Conservation (phyloP, 2,888 invertebrate species). For the Sinohyriopsis cumingii region DNA sequence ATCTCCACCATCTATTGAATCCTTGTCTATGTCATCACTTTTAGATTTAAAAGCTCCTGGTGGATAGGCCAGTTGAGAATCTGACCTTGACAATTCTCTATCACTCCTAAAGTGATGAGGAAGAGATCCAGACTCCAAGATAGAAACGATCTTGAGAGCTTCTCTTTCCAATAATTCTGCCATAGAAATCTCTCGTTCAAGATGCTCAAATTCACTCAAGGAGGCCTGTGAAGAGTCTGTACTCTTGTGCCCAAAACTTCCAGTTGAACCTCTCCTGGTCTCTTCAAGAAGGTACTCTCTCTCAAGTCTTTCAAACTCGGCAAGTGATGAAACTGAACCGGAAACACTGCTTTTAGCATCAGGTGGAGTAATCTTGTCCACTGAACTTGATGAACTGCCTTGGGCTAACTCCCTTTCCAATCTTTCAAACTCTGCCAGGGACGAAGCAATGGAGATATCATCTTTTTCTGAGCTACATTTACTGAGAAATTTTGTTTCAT, state of each 20-base stretch:
- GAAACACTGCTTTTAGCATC: constrained; percentile 57
- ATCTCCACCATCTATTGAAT: constrained; percentile 59
- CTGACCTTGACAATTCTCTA: constrained; percentile 20
- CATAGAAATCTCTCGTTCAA: constrained; percentile 63
- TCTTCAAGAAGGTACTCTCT: constrained; percentile 76
- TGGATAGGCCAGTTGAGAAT: constrained; percentile 31
- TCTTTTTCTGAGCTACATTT: constrained; percentile 85
- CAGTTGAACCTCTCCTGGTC: constrained; percentile 68
- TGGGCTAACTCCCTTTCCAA: constrained; percentile 84
- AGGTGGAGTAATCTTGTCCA: constrained; percentile 74
- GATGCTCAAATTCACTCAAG: constrained; percentile 67
- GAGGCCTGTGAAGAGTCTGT: constrained; percentile 67
- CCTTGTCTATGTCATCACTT: constrained; percentile 51
- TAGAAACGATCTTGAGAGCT: constrained; percentile 69
- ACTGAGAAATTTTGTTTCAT: constrained; percentile 59
- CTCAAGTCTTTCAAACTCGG: constrained; percentile 94
- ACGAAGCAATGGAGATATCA: constrained; percentile 90
- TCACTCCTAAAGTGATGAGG: constrained; percentile 39
- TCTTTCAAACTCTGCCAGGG: constrained; percentile 92
- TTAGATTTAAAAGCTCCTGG: constrained; percentile 18
- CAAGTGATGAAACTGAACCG: constrained; percentile 78
- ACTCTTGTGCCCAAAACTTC: constrained; percentile 56
- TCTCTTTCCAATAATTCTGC: constrained; percentile 68
- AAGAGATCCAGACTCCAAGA: constrained; percentile 66
- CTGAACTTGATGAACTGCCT: constrained; percentile 78